Base-by-base conservation (phyloP, 2,888 invertebrate genomes). In the Nyleta sp. region DNA sequence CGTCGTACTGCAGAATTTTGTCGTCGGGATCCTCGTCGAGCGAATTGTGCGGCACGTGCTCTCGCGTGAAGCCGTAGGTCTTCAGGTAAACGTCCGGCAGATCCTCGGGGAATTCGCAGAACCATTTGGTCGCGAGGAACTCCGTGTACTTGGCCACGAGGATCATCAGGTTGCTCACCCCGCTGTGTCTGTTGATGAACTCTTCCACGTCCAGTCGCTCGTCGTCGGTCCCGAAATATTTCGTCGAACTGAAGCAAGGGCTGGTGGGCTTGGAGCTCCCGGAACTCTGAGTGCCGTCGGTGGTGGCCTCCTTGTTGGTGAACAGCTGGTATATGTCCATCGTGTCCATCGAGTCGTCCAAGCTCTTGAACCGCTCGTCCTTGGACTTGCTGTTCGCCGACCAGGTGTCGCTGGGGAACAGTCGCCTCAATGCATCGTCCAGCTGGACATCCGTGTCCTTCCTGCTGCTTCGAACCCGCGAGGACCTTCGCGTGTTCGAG, bases 201-300 rank as follows among this genome's bases (percentile, higher is more conserved):
- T 91, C 89, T 78, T 92, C 92, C 0, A 95, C 94, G 88, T 95
- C 95, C 52, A 90, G 91, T 78, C 91, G 92, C 91, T 96, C 96
- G 57, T 88, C 87, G 35, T 94, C 93, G 1, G 94, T 92, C 1
- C 93, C 94, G 91, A 95, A 96, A 90, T 95, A 95, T 65, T 91
- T 84, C 1, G 55, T 78, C 4, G 72, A 74, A 13, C 40, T 76
- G 35, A 13, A 46, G n/a, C 84, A 82, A 2, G 89, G 88, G 80
- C 86, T 88, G 2, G 85, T 82, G 0, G 89, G 86, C 74, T 89
- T 89, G 0, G 89, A 89, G 65, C 88, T 88, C 24, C 86, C 86
- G 1, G 84, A 86, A 67, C 87, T 89, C 71, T 85, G 86, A 2
- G 81, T 82, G 5, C 82, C 86, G 40, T 88, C 86, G 11, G 79